Percentiles rank a stretch among this genome's conserved stretches.
Conservation (phyloP, 2,888 invertebrate genomes). For the Allophyes oxyacanthae region DNA sequence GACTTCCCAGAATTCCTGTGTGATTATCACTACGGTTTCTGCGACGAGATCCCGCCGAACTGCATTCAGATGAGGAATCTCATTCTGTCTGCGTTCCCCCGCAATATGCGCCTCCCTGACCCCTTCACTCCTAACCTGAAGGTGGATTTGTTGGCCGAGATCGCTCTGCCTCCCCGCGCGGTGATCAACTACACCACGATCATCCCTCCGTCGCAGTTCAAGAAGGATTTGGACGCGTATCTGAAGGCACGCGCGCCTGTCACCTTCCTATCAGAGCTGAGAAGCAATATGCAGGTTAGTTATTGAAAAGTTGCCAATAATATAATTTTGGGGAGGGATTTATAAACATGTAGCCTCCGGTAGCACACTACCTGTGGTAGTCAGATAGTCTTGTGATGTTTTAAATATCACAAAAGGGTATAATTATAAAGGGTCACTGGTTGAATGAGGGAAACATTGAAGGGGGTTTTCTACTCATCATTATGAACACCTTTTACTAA, state of each 20-base stretch:
- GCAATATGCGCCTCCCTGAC: constrained; percentile 99
- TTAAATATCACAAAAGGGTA: no score
- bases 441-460: no score
- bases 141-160: constrained; percentile 97
- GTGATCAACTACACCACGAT: constrained; percentile 95
- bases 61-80: constrained; percentile 99
- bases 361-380: no score
- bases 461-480: no score
- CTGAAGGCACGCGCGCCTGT: constrained; percentile 98
- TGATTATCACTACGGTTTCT: constrained; percentile 99
- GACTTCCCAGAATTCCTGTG: constrained; percentile 99
- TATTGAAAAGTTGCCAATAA: not conserved
- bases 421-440: no score
- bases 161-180: constrained; percentile 96
- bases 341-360: no score
- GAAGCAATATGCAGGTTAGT: constrained; percentile 95
- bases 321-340: no score
- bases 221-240: constrained; percentile 99
- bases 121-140: constrained; percentile 99
- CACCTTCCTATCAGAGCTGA: constrained; percentile 97
- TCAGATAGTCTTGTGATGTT: no score
- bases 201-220: constrained; percentile 96
- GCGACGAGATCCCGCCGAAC: constrained; percentile 99
- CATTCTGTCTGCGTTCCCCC: constrained; percentile 98
- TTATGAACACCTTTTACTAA: no score